These are phyloP conservation scores for Plebejus melissa DNA, from an alignment of 2,888 invertebrate species.

Conservation along the genomic window DNA sequence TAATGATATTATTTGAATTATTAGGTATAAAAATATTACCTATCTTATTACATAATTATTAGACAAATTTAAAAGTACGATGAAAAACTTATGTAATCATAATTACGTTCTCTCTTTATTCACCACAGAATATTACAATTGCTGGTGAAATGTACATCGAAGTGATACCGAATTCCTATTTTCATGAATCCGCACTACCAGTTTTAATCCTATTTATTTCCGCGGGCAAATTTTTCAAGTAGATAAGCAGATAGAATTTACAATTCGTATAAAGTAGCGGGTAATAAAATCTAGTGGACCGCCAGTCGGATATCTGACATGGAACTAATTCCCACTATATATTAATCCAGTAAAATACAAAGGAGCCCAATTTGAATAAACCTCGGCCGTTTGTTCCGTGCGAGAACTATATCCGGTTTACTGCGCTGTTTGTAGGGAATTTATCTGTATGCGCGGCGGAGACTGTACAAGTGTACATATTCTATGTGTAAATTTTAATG, in stretches of 20 bases:
- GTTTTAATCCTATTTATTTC: slow-evolving; percentile 28
- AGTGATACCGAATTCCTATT: slow-evolving; percentile 19
- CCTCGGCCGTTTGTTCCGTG: slow-evolving; percentile 75
- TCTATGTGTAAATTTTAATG: slow-evolving; percentile 44
- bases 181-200: slow-evolving; percentile 15
- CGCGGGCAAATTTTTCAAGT: slow-evolving; percentile 30
- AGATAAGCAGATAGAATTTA: slow-evolving; percentile 38
- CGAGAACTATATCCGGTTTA: slow-evolving; percentile 71
- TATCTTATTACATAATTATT: background rate
- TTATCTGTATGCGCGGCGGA: slow-evolving; percentile 60
- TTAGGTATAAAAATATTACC: background rate
- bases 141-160: slow-evolving; percentile 9
- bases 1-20: background rate
- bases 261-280: slow-evolving; percentile 56
- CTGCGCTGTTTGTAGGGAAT: slow-evolving; percentile 67
- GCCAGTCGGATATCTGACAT: slow-evolving; percentile 68
- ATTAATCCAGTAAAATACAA: slow-evolving; percentile 76
- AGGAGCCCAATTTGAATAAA: slow-evolving; percentile 78
- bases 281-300: slow-evolving; percentile 63
- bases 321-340: slow-evolving; percentile 77
- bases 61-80: background rate
- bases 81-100: background rate
- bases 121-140: background rate
- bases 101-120: background rate
- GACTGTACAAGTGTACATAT: slow-evolving; percentile 54